Evolutionary conservation across 2,888 invertebrate species (phyloP), one percentile per base, ranked within the genome.

Genomic region (Pyrrhia umbra): DNA sequence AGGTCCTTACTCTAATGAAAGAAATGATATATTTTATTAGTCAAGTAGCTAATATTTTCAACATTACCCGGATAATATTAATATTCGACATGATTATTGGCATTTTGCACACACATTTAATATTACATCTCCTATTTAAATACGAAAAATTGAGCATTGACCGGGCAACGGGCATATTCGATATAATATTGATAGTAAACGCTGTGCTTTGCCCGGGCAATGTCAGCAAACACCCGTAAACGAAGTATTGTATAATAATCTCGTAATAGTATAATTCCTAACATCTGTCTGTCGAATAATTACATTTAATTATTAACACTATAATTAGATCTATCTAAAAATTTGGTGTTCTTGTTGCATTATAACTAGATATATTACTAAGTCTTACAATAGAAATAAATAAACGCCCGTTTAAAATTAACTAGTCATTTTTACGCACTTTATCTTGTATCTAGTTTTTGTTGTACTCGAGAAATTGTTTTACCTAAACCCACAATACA

Each of bases 331-430:
- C 47, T 64, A 62, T 60, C 77, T 79, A 80, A 69, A 68, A 77
- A 74, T 82, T 86, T 86, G 86, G 86, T 86, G 86, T 86, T 86
- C 84, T 85, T 80, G 73, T 81, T 80, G 71, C 69, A 25, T 66
- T 80, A 78, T 23, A 47, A 18, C 57, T 76, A 79, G 40, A 51
- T 34, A 39, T 75, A 79, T 43, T 21, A 23, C 37, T 79, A 67
- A 45, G 8, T 52, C 6, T 40, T 27, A 18, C 49, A 9, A 27
- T 49, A 42, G 6, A 64, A 59, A 64, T 61, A 56, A 57, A 61
- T 55, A 64, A 56, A 64, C 56, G 54, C 40, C 16, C 15, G 13
- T 10, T 8, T 10, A n/a, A 9, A 20, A 9, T 15, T 47, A 20
- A 4, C 10, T 37, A 18, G 6, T 34, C 9, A 30, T 30, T 30